Conservation (phyloP, 2,113 vertebrate genomes). For the Felis chaus region DNA sequence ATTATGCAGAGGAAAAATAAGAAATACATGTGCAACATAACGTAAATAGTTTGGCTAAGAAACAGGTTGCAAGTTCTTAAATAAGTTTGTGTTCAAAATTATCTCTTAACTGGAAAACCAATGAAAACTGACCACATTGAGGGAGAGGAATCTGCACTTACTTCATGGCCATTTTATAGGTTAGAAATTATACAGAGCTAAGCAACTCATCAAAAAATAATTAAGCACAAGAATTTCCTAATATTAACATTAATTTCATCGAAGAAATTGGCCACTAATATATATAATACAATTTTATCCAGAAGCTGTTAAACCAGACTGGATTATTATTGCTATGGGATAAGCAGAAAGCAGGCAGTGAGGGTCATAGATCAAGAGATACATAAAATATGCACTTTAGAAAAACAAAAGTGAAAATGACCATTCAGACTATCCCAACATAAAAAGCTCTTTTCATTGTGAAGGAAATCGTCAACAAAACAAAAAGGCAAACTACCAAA, state of each 20-base stretch:
- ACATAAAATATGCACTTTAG: neutral
- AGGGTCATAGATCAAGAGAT: neutral
- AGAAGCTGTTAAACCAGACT: neutral
- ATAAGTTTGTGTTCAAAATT: neutral
- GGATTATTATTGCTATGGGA: neutral
- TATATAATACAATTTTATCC: neutral
- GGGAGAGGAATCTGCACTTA: neutral
- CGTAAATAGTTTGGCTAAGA: neutral
- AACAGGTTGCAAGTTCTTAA: neutral
- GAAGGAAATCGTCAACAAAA: neutral
- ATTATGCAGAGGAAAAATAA: neutral
- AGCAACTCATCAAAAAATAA: neutral
- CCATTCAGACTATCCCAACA: neutral
- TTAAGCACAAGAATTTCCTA: neutral
- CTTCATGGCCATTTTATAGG: neutral
- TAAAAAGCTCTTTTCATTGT: neutral
- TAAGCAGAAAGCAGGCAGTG: neutral
- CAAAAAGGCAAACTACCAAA: neutral
- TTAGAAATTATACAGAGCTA: neutral
- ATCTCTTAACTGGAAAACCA: neutral
- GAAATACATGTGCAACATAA: neutral
- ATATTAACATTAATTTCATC: neutral
- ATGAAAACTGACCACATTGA: neutral
- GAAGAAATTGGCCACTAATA: neutral
- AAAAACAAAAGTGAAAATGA: neutral